phyloP scores from a whole-genome alignment of 2,797 vertebrate genomes.

The Lithobates pipiens region DNA sequence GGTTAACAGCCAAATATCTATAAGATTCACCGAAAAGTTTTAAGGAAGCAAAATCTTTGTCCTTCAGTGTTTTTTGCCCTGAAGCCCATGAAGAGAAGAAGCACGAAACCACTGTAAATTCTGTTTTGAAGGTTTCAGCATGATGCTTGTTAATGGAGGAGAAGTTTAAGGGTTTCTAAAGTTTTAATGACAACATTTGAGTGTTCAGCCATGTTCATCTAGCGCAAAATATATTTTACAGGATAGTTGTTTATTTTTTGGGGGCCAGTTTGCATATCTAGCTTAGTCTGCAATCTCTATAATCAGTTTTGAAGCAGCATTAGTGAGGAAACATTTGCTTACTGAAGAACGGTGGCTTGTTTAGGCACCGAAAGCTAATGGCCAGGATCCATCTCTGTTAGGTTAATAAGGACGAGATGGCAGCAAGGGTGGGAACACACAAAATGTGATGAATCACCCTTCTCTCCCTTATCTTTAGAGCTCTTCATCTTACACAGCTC shows the following conservation, averaged over 20 bases:
- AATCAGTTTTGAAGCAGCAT: conserved; percentile 49
- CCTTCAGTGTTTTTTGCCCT: no score
- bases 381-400: conserved; percentile 59
- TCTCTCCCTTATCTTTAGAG: conserved; percentile 28
- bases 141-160: no score
- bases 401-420: conserved; percentile 51
- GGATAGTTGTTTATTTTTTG: background rate
- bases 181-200: no score
- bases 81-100: no score
- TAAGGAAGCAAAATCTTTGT: no score
- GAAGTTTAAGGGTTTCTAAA: no score
- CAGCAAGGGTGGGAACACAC: conserved; percentile 40
- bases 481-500: conserved; percentile 25
- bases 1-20: no score
- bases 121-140: no score
- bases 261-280: conserved; percentile 31
- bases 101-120: no score
- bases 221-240: background rate
- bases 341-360: conserved; percentile 53
- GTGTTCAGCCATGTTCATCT: no score
- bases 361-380: conserved; percentile 38
- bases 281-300: conserved; percentile 52
- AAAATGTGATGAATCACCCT: conserved; percentile 42
- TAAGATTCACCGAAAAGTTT: no score
- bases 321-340: conserved; percentile 53